These are phyloP conservation scores for Micrasema minimum DNA, from an alignment of 1,140 invertebrate genomes.

Conservation along the genomic window DNA sequence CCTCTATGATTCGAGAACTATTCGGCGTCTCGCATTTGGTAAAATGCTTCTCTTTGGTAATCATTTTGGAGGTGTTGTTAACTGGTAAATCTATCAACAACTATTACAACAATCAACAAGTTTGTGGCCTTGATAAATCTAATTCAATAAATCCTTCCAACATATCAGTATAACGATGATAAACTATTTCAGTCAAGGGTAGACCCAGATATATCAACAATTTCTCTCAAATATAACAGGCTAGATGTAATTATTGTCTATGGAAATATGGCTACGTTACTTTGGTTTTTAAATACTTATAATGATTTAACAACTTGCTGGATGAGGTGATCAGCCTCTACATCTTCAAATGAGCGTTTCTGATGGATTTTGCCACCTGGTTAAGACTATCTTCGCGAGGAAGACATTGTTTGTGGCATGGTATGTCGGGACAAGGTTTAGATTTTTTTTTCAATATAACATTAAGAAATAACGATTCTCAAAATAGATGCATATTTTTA, in stretches of 20 bases:
- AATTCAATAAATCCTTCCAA: constrained; percentile 14
- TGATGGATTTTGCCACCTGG: no score
- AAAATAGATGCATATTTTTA: constrained; percentile 20
- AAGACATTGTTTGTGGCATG: constrained; percentile 18
- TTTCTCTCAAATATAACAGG: no score
- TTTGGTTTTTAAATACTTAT: constrained; percentile 49
- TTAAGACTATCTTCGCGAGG: no score
- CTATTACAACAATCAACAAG: constrained; percentile 32
- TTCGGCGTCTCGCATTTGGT: constrained; percentile 48
- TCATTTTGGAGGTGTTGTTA: constrained; percentile 42
- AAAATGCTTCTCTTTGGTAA: constrained; percentile 52
- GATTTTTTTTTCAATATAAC: neutral
- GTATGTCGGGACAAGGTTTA: neutral
- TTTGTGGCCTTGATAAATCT: constrained; percentile 49
- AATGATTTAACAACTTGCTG: constrained; percentile 46
- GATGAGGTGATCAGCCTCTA: no score
- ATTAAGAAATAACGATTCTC: constrained; percentile 14
- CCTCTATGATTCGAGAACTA: constrained; percentile 48
- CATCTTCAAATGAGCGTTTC: no score
- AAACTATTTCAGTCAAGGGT: constrained; percentile 51
- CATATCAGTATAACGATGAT: constrained; percentile 49
- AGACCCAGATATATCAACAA: constrained; percentile 46
- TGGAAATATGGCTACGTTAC: constrained; percentile 52
- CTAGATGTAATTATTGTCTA: constrained; percentile 49
- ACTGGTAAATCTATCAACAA: neutral